Conservation (phyloP, 92 coral and sea anemone genomes). For the Porites divaricata region DNA sequence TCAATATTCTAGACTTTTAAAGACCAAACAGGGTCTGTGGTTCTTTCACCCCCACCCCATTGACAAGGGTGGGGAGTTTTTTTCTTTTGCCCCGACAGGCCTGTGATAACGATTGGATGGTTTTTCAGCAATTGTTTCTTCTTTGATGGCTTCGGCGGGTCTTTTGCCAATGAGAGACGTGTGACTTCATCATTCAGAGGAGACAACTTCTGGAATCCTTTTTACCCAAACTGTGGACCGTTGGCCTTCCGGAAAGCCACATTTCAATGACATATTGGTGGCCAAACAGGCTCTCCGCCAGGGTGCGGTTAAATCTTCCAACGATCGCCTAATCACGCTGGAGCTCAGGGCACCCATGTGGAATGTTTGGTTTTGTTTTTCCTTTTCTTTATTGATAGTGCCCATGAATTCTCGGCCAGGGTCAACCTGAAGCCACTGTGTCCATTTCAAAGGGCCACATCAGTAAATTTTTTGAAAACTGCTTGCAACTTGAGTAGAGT, state of each 20-base stretch:
- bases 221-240: too few species aligned
- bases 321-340: background rate
- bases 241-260: too few species aligned
- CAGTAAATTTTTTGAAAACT: background rate
- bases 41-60: background rate
- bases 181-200: background rate
- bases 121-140: too few species aligned
- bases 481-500: background rate
- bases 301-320: background rate
- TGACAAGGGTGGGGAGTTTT: background rate
- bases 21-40: background rate
- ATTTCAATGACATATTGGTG: too few species aligned
- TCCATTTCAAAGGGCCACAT: background rate
- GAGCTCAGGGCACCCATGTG: too few species aligned
- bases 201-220: too few species aligned
- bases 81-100: conserved; percentile 4
- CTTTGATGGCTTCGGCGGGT: too few species aligned
- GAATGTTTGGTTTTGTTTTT: background rate
- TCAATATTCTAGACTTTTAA: background rate
- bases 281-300: background rate
- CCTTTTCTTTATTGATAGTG: background rate
- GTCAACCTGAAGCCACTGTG: background rate
- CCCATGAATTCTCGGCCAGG: background rate
- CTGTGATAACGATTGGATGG: background rate
- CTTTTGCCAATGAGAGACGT: background rate